Evolutionary conservation across 1,140 invertebrate genomes (phyloP).

Genomic region (Drosophila simulans): DNA sequence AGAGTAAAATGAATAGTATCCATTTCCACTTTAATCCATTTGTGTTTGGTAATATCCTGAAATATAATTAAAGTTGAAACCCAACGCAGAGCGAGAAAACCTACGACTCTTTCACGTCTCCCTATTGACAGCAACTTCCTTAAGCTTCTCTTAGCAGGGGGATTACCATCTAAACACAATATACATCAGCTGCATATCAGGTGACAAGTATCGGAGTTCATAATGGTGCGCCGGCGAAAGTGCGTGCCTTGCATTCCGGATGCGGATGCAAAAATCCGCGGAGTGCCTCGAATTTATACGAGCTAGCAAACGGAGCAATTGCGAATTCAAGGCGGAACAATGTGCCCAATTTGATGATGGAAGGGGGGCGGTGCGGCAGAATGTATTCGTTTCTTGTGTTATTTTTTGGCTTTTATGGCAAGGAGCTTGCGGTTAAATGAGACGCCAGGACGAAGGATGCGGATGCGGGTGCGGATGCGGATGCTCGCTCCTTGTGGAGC

Average conservation of each 20-base stretch:
- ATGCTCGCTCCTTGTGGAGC: slow-evolving; percentile 30
- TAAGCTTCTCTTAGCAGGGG: slow-evolving; percentile 2
- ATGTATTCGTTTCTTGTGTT: slow-evolving; percentile 22
- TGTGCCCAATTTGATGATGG: slow-evolving; percentile 59
- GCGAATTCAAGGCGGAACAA: slow-evolving; percentile 52
- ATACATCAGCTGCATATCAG: slow-evolving; percentile 3
- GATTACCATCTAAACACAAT: slow-evolving; percentile 23
- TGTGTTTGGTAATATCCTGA: too few relatives aligned
- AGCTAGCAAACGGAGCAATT: slow-evolving; percentile 17
- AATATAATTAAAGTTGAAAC: too few relatives aligned
- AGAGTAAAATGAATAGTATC: neutral
- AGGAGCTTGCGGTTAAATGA: slow-evolving; percentile 56
- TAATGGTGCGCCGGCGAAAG: slow-evolving; percentile 15
- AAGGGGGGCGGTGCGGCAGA: neutral
- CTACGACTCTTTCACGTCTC: too few relatives aligned
- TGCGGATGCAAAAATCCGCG: slow-evolving; percentile 24
- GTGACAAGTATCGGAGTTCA: slow-evolving; percentile 40
- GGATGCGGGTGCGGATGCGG: slow-evolving; percentile 19
- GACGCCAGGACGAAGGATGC: slow-evolving; percentile 25
- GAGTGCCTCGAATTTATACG: slow-evolving; percentile 21
- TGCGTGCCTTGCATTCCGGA: slow-evolving; percentile 35
- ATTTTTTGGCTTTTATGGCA: slow-evolving; percentile 40
- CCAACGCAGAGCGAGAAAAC: neutral
- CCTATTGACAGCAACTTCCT: slow-evolving; percentile 4
- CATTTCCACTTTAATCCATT: neutral